Evolutionary conservation across 2,113 vertebrate species (phyloP).

Genomic region (Lathamus discolor): DNA sequence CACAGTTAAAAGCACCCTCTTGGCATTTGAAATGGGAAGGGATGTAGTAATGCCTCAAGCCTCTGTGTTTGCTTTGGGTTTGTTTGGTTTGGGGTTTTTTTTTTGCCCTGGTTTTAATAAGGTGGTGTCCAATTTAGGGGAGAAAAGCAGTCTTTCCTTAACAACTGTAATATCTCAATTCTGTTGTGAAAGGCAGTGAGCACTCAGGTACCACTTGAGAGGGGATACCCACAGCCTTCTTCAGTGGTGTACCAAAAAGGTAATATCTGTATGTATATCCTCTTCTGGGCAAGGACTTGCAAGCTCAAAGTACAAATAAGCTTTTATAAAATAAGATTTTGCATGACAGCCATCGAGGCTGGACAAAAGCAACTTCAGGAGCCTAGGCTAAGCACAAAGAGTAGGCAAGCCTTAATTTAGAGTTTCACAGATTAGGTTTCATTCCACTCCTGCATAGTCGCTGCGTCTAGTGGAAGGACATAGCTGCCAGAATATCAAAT

Average conservation of each 20-base stretch:
- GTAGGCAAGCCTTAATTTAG: constrained; percentile 30
- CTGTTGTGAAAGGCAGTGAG: not conserved
- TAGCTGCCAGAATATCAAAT: not conserved
- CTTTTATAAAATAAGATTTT: not conserved
- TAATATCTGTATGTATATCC: not conserved
- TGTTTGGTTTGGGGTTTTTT: too few species aligned
- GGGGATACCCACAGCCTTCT: not conserved
- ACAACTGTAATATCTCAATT: not conserved
- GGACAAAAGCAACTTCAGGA: not conserved
- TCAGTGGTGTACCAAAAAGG: not conserved
- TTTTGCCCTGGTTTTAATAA: not conserved
- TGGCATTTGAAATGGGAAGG: not conserved
- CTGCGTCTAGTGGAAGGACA: not conserved
- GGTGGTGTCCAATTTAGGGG: not conserved
- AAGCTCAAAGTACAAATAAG: not conserved
- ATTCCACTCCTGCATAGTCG: not conserved
- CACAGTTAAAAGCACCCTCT: not conserved
- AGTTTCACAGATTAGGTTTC: constrained; percentile 28
- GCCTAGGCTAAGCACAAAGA: not conserved
- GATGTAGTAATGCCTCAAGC: not conserved
- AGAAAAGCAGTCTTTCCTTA: not conserved
- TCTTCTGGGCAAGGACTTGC: not conserved
- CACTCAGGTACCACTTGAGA: not conserved
- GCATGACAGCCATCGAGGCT: not conserved
- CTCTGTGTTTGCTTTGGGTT: not conserved